Percentiles rank a stretch among this genome's conserved stretches.
These are phyloP conservation scores for Gymnarchus niloticus DNA, from an alignment of 2,113 vertebrate genomes.

Conservation along the genomic window DNA sequence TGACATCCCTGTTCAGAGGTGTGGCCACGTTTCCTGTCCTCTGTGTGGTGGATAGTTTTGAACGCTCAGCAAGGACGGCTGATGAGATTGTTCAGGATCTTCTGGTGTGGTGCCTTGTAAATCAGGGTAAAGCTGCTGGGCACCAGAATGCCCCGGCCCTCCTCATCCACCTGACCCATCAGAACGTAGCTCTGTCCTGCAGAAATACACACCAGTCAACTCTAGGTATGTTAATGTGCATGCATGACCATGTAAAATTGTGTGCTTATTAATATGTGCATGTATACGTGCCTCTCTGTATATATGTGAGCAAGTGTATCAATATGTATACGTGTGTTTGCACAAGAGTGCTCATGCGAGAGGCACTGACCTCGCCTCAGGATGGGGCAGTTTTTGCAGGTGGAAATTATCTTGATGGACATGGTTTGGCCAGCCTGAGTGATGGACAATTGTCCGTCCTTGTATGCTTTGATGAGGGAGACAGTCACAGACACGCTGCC, in stretches of 20 bases:
- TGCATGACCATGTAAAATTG: not conserved
- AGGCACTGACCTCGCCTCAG: conserved; percentile 54
- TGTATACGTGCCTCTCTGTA: not conserved
- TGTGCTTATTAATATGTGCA: not conserved
- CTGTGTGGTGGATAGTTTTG: not conserved
- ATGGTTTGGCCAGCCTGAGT: conserved; percentile 59
- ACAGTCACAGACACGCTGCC: conserved; percentile 54
- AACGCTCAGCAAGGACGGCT: conserved; percentile 62
- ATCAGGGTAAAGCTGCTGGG: conserved; percentile 71
- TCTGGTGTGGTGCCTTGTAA: conserved; percentile 69
- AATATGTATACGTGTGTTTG: not conserved
- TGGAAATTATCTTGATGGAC: conserved; percentile 65
- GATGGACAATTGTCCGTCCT: conserved; percentile 64
- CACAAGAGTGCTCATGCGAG: not conserved
- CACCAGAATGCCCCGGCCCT: conserved; percentile 59
- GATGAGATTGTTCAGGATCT: conserved; percentile 66
- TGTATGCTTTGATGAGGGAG: conserved; percentile 66
- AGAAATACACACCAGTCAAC: not conserved
- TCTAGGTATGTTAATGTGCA: conserved; percentile 16
- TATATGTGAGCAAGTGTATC: not conserved
- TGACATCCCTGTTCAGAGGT: not conserved
- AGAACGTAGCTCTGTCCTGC: conserved; percentile 72
- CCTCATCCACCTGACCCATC: conserved; percentile 72
- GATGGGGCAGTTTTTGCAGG: conserved; percentile 73
- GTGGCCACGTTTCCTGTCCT: no score